Evolutionary conservation across 2,888 invertebrate genomes (phyloP), one percentile per base, ranked within the genome.

Genomic region (Eledona agricola): DNA sequence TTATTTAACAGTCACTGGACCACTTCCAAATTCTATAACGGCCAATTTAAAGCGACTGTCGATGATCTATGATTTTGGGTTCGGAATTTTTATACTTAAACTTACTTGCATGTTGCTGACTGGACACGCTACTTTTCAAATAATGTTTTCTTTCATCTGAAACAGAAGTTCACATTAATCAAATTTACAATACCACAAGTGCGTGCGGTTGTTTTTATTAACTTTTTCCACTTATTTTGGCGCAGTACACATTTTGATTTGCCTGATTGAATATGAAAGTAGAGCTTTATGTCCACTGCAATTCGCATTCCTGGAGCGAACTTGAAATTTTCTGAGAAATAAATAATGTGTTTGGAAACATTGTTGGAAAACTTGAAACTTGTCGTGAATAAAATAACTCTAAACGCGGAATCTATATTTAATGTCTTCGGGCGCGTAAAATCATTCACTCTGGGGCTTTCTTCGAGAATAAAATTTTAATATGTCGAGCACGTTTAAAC

Each of bases 21-120:
- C 6, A 6, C n/a, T 28, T 35, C 37, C 47, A 47, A 47, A 47
- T 46, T 13, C 31, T 29, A 31, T 22, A 31, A 28, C 32, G 9
- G 31, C 26, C 32, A 35, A 45, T 32, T 45, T 32, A 45, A 16
- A 25, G 25, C 25, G 47, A 37, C 35, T 35, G 26, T 7, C 29
- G 15, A 19, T 28, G 45, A 43, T 46, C 10, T 34, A 31, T 12
- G 22, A 31, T 29, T 26, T 43, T 31, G n/a, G 31, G 15, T 13
- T 17, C 9, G 19, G 26, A 28, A 37, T 35, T 37, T 23, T 32
- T 28, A 28, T 40, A 19, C 26, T 40, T 17, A 35, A 40, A 66
- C 68, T 67, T 59, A 66, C 65, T 63, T 25, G 57, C 59, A 50
- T 57, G 59, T 22, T 63, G 60, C 26, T 57, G 59, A 28, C 47